Evolutionary conservation across 2,113 vertebrate species (phyloP).

Genomic region (Aix galericulata): DNA sequence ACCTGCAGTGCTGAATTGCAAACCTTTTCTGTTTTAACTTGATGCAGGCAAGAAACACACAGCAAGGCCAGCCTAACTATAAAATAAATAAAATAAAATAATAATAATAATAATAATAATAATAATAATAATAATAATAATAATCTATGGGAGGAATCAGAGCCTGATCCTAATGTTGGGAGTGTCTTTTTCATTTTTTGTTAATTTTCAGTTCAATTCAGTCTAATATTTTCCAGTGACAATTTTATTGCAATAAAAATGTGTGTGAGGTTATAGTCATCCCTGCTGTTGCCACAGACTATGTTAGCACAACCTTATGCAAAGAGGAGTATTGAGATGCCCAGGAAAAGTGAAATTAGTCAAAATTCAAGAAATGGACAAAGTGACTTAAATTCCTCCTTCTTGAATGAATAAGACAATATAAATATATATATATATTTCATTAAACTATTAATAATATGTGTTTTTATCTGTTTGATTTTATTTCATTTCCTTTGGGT

Average conservation of each 20-base stretch:
- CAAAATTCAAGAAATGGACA: neutral
- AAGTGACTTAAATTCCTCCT: neutral
- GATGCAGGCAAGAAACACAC: neutral
- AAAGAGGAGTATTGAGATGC: neutral
- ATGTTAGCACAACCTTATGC: neutral
- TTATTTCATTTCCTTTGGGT: neutral
- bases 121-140: too few relatives aligned
- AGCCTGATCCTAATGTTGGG: neutral
- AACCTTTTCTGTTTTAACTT: neutral
- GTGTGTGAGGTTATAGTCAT: neutral
- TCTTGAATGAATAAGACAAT: neutral
- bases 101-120: too few relatives aligned
- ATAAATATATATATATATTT: too few relatives aligned
- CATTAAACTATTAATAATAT: neutral
- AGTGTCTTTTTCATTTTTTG: neutral
- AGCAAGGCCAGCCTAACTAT: neutral
- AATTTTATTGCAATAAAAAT: neutral
- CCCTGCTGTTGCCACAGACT: neutral
- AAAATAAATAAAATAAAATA: neutral
- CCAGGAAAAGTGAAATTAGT: neutral
- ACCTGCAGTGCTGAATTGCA: neutral
- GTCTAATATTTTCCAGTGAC: neutral
- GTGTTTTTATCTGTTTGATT: neutral
- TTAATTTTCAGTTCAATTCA: neutral
- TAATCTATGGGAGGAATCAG: neutral